phyloP scores from a whole-genome alignment of 1,140 invertebrate species.

The Dinothrombium tinctorium region DNA sequence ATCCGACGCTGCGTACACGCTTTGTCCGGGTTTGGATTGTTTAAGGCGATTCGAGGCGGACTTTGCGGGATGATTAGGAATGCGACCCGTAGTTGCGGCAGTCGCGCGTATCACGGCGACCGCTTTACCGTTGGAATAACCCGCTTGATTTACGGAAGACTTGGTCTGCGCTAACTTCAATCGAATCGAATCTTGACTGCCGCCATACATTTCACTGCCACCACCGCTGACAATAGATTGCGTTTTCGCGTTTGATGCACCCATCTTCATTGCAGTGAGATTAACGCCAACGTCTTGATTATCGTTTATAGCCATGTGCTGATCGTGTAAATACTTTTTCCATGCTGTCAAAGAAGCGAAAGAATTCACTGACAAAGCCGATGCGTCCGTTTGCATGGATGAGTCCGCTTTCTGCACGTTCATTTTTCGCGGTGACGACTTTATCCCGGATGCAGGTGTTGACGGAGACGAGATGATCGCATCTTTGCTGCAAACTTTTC shows the following conservation, averaged over 20 bases:
- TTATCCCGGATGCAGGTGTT: background rate
- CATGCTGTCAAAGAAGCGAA: background rate
- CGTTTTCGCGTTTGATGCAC: too few species aligned
- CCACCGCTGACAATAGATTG: too few species aligned
- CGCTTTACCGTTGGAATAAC: too few species aligned
- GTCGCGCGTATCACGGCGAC: background rate
- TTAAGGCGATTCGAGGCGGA: slow-evolving; percentile 2
- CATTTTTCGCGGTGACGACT: background rate
- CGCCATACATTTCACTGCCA: too few species aligned
- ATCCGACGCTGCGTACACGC: background rate
- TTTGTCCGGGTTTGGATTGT: background rate
- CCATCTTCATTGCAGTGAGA: background rate
- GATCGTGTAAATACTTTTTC: slow-evolving; percentile 3
- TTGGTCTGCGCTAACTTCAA: too few species aligned
- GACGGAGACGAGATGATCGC: background rate
- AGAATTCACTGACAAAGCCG: background rate
- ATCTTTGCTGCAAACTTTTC: background rate
- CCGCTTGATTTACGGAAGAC: too few species aligned
- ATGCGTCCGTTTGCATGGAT: slow-evolving; percentile 2
- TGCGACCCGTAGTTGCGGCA: background rate
- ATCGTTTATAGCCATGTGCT: slow-evolving; percentile 1
- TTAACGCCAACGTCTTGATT: background rate
- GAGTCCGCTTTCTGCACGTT: slow-evolving; percentile 3
- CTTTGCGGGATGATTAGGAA: slow-evolving; percentile 1
- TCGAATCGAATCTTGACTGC: too few species aligned